Percentiles rank a stretch among this genome's conserved stretches.
Conservation (phyloP, 1,140 invertebrate genomes). For the Oryctes rhinoceros region DNA sequence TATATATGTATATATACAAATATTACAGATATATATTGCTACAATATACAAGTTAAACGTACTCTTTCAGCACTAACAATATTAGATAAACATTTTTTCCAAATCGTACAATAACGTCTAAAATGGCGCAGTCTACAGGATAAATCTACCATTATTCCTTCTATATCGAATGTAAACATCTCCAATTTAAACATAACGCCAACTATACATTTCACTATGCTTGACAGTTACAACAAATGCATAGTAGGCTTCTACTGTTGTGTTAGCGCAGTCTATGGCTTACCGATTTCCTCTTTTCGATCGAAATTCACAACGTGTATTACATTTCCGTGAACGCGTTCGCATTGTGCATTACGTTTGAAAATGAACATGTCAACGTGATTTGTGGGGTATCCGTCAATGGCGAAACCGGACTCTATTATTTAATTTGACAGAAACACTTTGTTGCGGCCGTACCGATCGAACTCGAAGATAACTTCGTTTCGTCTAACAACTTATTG, state of each 20-base stretch:
- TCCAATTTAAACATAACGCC: not conserved
- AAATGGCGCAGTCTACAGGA: too few species aligned
- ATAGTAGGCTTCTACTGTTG: too few species aligned
- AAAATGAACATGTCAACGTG: constrained; percentile 31
- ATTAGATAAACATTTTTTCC: too few species aligned
- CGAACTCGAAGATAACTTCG: constrained; percentile 25
- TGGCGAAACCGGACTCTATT: constrained; percentile 24
- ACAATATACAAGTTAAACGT: too few species aligned
- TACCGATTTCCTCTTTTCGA: not conserved
- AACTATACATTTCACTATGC: not conserved
- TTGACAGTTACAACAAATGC: too few species aligned
- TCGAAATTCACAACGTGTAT: constrained; percentile 7
- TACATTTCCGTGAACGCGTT: constrained; percentile 8
- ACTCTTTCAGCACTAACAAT: too few species aligned
- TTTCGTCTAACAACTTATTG: constrained; percentile 29
- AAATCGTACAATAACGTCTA: too few species aligned
- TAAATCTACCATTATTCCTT: too few species aligned
- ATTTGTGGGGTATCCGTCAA: constrained; percentile 35
- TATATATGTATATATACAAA: too few species aligned
- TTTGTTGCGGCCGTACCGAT: constrained; percentile 15
- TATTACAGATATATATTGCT: too few species aligned
- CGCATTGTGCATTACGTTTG: not conserved
- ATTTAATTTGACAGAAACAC: constrained; percentile 36
- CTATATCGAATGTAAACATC: not conserved
- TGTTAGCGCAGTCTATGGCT: not conserved